Percentiles rank a stretch among this genome's conserved stretches.
phyloP scores from a whole-genome alignment of 2,113 vertebrate genomes.

The Melierax canorus region DNA sequence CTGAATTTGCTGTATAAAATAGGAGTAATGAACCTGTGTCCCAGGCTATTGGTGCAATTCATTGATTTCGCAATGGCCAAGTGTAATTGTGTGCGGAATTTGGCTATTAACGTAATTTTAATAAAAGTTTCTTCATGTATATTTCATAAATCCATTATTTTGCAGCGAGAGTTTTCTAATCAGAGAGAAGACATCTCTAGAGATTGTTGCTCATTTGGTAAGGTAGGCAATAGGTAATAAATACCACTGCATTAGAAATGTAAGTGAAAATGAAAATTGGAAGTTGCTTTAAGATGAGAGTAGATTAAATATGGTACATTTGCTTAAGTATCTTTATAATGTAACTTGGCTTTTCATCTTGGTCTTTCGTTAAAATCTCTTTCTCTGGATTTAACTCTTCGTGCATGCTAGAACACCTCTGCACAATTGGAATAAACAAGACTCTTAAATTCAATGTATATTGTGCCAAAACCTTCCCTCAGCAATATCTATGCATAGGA shows the following conservation, averaged over 20 bases:
- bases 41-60: constrained; percentile 36
- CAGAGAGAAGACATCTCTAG: constrained; percentile 32
- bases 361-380: constrained; percentile 38
- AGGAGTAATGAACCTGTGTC: too few species aligned
- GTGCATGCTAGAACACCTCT: neutral
- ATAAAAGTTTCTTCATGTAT: constrained; percentile 62
- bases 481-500: neutral
- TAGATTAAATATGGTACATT: constrained; percentile 53
- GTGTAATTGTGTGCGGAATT: constrained; percentile 63
- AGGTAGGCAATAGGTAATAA: constrained; percentile 48
- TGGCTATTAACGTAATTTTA: constrained; percentile 61
- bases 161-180: constrained; percentile 45
- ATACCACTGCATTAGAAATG: constrained; percentile 43
- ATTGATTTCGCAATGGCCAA: constrained; percentile 39
- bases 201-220: constrained; percentile 41
- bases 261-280: constrained; percentile 53
- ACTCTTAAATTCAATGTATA: constrained; percentile 28
- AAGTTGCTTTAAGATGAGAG: constrained; percentile 34
- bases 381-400: constrained; percentile 28
- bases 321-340: constrained; percentile 47
- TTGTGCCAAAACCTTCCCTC: constrained; percentile 18
- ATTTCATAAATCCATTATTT: constrained; percentile 54
- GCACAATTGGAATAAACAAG: constrained; percentile 23
- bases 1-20: too few species aligned
- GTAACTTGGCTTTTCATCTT: constrained; percentile 32